Evolutionary conservation across 2,797 vertebrate genomes (phyloP).

Genomic region (Enteromius fasciolatus): DNA sequence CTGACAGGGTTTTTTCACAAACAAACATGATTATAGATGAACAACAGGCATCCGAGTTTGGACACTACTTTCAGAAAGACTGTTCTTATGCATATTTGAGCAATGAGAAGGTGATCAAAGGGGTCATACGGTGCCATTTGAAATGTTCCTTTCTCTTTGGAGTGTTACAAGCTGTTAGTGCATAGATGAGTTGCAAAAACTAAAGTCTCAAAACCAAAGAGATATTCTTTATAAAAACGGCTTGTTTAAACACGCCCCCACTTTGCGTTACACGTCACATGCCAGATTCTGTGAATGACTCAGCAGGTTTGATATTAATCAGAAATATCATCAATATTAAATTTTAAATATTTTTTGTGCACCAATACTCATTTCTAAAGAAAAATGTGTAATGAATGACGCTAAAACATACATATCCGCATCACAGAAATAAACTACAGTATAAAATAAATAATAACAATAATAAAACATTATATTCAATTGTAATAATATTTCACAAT

Average conservation of each 20-base stretch:
- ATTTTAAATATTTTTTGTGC: background rate
- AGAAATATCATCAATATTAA: background rate
- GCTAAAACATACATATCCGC: background rate
- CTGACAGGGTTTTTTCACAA: slow-evolving; percentile 67
- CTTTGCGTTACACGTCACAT: too few relatives aligned
- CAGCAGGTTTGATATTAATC: background rate
- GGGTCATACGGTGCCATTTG: too few relatives aligned
- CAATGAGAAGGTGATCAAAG: background rate
- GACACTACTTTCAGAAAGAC: background rate
- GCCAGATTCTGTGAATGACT: background rate
- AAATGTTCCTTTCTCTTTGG: too few relatives aligned
- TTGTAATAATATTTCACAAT: background rate
- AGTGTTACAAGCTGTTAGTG: too few relatives aligned
- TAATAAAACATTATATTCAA: background rate
- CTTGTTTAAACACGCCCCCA: too few relatives aligned
- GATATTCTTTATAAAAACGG: too few relatives aligned
- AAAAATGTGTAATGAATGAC: background rate
- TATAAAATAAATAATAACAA: background rate
- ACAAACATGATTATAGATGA: background rate
- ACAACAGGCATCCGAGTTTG: background rate
- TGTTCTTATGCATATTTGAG: background rate
- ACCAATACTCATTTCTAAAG: background rate
- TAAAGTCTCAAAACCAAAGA: too few relatives aligned
- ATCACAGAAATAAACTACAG: background rate
- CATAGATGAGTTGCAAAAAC: too few relatives aligned